A percentile compares a stretch with the other conserved stretches of the same genome.
Conservation (phyloP, 2,113 vertebrate species). For the Heterotilapia buettikoferi region DNA sequence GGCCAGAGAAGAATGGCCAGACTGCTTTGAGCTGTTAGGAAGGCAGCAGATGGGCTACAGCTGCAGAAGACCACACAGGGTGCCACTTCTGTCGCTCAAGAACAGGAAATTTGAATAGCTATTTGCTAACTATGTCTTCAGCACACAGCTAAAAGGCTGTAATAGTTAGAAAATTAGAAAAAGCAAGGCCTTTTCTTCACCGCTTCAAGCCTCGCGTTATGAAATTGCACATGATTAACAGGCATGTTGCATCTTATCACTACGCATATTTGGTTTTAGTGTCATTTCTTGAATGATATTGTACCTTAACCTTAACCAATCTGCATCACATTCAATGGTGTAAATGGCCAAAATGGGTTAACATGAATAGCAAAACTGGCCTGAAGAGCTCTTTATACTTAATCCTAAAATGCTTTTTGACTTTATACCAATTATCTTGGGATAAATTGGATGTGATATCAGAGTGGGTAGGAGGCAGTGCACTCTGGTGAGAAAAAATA, state of each 20-base stretch:
- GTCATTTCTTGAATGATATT: neutral
- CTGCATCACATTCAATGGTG: neutral
- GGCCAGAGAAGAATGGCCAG: neutral
- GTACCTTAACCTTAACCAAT: neutral
- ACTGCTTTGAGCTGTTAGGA: neutral
- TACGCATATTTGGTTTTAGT: accelerated
- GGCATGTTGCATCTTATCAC: neutral
- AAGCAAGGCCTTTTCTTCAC: neutral
- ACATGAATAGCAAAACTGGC: accelerated
- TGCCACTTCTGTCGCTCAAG: neutral
- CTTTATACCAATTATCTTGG: neutral
- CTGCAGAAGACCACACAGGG: neutral
- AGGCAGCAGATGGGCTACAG: neutral
- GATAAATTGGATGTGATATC: neutral
- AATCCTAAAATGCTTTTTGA: neutral
- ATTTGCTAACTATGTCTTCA: neutral
- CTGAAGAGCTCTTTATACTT: neutral
- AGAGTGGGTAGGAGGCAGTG: neutral
- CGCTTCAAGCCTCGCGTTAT: neutral
- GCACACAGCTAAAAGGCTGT: neutral
- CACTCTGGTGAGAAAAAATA: neutral
- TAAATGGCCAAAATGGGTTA: neutral
- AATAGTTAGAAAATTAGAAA: neutral
- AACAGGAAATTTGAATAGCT: neutral
- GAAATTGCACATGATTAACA: neutral